These are phyloP conservation scores for Laothoe populi DNA, from an alignment of 2,888 invertebrate species.

Conservation along the genomic window DNA sequence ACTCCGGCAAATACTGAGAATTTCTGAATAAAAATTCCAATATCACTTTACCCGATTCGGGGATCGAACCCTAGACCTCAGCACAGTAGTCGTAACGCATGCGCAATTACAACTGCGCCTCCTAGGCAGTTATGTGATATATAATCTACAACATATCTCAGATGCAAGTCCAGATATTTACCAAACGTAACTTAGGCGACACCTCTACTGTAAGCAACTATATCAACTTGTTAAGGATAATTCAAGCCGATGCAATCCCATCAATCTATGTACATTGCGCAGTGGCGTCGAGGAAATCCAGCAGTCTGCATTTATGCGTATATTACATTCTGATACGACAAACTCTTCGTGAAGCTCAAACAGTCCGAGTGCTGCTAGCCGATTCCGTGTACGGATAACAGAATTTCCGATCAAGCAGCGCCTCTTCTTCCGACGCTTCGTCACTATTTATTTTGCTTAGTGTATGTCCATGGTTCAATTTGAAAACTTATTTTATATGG, in stretches of 20 bases:
- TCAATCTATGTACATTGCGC: constrained; percentile 10
- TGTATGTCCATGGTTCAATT: constrained; percentile 45
- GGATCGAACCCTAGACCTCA: too few species aligned
- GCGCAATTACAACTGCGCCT: too few species aligned
- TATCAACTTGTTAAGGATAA: constrained; percentile 9
- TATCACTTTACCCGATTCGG: too few species aligned
- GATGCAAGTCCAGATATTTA: neutral
- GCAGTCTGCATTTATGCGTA: constrained; percentile 1
- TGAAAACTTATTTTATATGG: constrained; percentile 41
- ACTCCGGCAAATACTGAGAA: too few species aligned
- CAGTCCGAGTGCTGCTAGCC: constrained; percentile 58
- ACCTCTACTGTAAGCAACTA: neutral
- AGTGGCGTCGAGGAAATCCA: neutral
- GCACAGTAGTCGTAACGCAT: too few species aligned
- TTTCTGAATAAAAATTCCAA: too few species aligned
- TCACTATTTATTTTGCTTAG: constrained; percentile 59
- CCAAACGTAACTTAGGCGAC: neutral
- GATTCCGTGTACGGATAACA: constrained; percentile 78
- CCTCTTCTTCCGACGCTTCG: constrained; percentile 58
- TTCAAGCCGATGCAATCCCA: neutral
- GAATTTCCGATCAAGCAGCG: constrained; percentile 74
- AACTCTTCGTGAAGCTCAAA: constrained; percentile 62
- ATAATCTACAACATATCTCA: too few species aligned
- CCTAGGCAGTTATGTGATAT: too few species aligned
- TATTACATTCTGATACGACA: constrained; percentile 34